Evolutionary conservation across 1,140 invertebrate species (phyloP), one percentile per base, ranked within the genome.

Genomic region (Metopolophium dirhodum): DNA sequence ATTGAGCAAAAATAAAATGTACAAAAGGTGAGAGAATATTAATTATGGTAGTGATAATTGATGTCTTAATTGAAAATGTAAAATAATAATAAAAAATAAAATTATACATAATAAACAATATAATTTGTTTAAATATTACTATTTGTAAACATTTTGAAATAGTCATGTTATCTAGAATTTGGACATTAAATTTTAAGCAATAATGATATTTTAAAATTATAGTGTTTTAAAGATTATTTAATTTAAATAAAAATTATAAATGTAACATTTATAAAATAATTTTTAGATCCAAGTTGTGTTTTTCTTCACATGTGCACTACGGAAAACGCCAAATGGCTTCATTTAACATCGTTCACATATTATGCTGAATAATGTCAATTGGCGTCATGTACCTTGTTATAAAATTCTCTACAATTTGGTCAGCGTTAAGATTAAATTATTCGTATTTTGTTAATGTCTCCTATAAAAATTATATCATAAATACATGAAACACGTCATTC

Each of bases 121-220:
- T 22, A 11, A 51, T 41, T 30, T 54, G 49, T 54, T 54, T 49
- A 6, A n/a, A 88, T 22, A 51, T 35, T 54, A 51, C 18, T 30
- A 37, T 54, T 54, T 37, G 9, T 35, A 88, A 89, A 49, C 49
- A 88, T 41, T 89, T 57, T 89, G 35, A 30, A 89, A 57, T 51
- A 89, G n/a, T 22, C 22, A 89, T 37, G 35, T 89, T 57, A 30
- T 89, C 88, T 89, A 57, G 35, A 89, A 89, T 57, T 89, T 57
- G 51, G 88, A 89, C 51, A 57, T 41, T 37, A 7, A 54, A 89
- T 54, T 89, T 37, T 14, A 87, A 35, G 20, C 18, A 35, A 82
- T 82, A 30, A 82, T 82, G 6, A 22, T 8, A 83, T 37, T 8
- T 37, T 37, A 83, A 83, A 83, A 86, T 26, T 26, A 22, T 41